Percentiles rank a stretch among this genome's conserved stretches.
phyloP scores from a whole-genome alignment of 2,888 invertebrate genomes.

The Campoletis raptor region DNA sequence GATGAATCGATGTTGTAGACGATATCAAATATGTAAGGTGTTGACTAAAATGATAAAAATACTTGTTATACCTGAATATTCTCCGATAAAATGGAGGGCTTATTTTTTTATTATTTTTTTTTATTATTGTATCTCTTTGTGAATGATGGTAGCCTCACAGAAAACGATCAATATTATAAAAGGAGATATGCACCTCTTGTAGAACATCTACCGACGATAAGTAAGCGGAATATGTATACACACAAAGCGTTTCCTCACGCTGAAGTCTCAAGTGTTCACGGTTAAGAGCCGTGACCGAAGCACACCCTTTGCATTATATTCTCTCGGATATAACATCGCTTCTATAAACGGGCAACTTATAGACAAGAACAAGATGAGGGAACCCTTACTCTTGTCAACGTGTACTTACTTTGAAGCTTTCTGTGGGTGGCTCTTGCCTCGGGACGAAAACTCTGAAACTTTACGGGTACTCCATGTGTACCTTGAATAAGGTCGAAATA shows the following conservation, averaged over 20 bases:
- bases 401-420: background rate
- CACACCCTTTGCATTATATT: slow-evolving; percentile 11
- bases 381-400: slow-evolving; percentile 6
- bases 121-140: slow-evolving; percentile 16
- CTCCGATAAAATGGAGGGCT: slow-evolving; percentile 10
- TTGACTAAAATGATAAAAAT: background rate
- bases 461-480: background rate
- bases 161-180: slow-evolving; percentile 28
- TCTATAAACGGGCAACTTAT: slow-evolving; percentile 48
- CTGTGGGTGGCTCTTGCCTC: background rate
- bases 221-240: background rate
- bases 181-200: slow-evolving; percentile 17
- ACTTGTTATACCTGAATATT: background rate
- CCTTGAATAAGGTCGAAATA: background rate
- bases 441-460: background rate
- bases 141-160: background rate
- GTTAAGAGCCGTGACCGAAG: background rate
- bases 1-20: background rate
- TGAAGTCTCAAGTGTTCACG: background rate
- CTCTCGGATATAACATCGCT: slow-evolving; percentile 29
- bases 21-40: background rate
- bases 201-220: slow-evolving; percentile 1
- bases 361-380: slow-evolving; percentile 34
- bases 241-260: background rate
- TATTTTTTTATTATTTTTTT: no score